Conservation (phyloP, 2,888 invertebrate genomes). For the Tinea trinotella region DNA sequence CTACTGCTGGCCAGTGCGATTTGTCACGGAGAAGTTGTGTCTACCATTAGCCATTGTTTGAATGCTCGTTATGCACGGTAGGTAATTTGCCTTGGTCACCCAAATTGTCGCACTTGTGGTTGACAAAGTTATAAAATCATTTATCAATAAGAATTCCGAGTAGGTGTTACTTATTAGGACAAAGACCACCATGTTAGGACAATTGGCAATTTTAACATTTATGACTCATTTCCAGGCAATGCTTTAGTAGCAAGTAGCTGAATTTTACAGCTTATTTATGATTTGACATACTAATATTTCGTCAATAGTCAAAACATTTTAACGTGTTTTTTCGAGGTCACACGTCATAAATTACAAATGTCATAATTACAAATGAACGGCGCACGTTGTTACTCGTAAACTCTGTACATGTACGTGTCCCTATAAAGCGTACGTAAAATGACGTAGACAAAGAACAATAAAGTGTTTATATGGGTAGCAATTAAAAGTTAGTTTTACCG, state of each 20-base stretch:
- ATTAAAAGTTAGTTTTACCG: conserved; percentile 17
- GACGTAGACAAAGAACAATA: conserved; percentile 17
- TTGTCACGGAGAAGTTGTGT: conserved; percentile 47
- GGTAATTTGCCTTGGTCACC: conserved; percentile 55
- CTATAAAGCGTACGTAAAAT: conserved; percentile 1
- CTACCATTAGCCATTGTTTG: conserved; percentile 51
- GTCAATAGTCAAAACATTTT: background rate
- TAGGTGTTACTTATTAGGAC: conserved; percentile 49
- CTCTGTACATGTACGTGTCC: background rate
- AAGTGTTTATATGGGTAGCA: conserved; percentile 16
- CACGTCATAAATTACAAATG: background rate
- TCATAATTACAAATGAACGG: background rate
- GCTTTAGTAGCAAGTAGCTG: background rate
- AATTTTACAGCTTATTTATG: background rate
- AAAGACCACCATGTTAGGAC: conserved; percentile 42
- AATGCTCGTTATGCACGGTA: conserved; percentile 44
- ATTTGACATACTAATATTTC: too few relatives aligned
- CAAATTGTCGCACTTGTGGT: conserved; percentile 48
- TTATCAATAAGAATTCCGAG: conserved; percentile 38
- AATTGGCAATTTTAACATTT: background rate
- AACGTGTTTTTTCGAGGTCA: background rate
- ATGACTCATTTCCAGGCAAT: background rate
- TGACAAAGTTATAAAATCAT: conserved; percentile 43
- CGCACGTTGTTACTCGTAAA: conserved; percentile 6
- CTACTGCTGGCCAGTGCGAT: conserved; percentile 39